These are phyloP conservation scores for Aphelenchoides avenae DNA, from an alignment of 1,140 invertebrate genomes.

Conservation along the genomic window DNA sequence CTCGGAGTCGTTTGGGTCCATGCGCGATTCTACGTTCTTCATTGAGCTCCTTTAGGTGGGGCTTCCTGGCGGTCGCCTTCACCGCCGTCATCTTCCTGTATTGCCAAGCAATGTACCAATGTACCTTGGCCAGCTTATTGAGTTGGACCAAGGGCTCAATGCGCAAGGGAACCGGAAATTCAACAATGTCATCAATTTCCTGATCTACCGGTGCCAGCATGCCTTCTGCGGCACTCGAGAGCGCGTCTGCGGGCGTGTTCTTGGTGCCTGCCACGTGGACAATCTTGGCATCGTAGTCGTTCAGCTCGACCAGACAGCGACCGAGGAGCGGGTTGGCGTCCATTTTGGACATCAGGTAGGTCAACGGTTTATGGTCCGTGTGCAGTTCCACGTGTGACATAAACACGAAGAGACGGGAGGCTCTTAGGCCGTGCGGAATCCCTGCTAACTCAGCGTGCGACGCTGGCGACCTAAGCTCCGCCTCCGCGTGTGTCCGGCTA, in stretches of 20 bases:
- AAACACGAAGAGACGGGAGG: conserved; percentile 4
- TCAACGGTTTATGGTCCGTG: conserved; percentile 17
- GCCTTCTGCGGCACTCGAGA: background rate
- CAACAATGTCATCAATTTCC: conserved; percentile 16
- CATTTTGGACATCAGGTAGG: conserved; percentile 6
- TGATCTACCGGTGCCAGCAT: conserved; percentile 2
- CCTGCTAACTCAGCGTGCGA: background rate
- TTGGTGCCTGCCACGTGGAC: conserved; percentile 13
- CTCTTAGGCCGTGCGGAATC: background rate
- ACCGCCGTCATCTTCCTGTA: conserved; percentile 48
- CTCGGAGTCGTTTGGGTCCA: no score
- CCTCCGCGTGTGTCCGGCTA: background rate
- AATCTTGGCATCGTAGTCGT: conserved; percentile 16
- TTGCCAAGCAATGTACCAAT: no score
- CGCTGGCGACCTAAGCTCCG: conserved; percentile 14
- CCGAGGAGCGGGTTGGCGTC: conserved; percentile 4
- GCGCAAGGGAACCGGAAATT: conserved; percentile 8
- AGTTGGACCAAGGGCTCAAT: no score
- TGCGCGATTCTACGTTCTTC: no score
- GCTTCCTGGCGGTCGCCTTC: conserved; percentile 39
- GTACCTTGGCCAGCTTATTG: no score
- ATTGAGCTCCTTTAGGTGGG: conserved; percentile 22
- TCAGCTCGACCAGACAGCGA: conserved; percentile 13
- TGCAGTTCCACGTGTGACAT: conserved; percentile 1
- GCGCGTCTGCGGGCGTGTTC: conserved; percentile 11